Base-by-base conservation (phyloP, 2,888 invertebrate genomes). In the Conops quadrifasciatus region DNA sequence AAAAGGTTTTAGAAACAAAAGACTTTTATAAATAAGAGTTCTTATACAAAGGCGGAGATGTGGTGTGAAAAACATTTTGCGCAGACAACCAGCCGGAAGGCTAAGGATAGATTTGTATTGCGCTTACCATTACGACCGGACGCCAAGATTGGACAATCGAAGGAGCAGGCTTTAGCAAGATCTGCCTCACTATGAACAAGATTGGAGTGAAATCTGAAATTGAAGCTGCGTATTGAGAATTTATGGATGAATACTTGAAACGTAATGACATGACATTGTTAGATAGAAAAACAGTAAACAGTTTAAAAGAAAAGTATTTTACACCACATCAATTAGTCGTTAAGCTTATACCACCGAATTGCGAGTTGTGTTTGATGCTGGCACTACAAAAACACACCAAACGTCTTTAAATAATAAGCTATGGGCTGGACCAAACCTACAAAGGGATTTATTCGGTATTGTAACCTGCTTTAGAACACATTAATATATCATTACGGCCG, bases 1-100 rank as follows among this genome's bases (percentile, higher is more conserved):
- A n/a, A n/a, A n/a, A n/a, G n/a, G n/a, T n/a, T n/a, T n/a, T n/a
- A 15, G 56, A 56, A 56, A 13, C 56, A 56, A 56, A 24, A 56
- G 24, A 3, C 56, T 9, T 56, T 56, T 56, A 24, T 24, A 24
- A 56, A 24, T 21, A 56, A 7, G 19, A 24, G 24, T 16, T 19
- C 56, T 1, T 56, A 24, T 24, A 56, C 56, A 1, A 56, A 56
- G 13, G 26, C 19, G 24, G 56, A 56, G 24, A 24, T 56, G 13
- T 21, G 19, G 56, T 56, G 56, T 56, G 56, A 56, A 24, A 56
- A 56, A 24, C 56, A 24, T 24, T 56, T 56, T 13, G 24, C 24
- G 3, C 21, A 56, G 5, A 56, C 56, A 2, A 24, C 13, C 2
- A 19, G 24, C 21, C 19, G 56, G 24, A 24, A 56, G 19, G 15